phyloP scores from a whole-genome alignment of 2,113 vertebrate species.

The Laticauda laticaudata region DNA sequence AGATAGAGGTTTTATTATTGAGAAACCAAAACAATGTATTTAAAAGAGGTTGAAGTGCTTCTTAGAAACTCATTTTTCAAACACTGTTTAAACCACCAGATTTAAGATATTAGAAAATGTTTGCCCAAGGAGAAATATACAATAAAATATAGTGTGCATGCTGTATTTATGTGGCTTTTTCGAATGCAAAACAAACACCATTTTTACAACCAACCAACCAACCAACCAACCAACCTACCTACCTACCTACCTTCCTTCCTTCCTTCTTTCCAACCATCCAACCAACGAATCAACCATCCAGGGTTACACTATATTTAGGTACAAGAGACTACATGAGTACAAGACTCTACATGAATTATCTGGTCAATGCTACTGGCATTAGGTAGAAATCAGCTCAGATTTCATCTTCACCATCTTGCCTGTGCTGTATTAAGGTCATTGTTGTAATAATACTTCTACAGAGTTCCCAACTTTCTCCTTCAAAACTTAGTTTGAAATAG shows the following conservation, averaged over 20 bases:
- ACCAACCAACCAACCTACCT: neutral
- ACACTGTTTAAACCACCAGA: neutral
- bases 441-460: neutral
- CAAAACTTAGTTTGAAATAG: neutral
- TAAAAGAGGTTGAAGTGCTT: neutral
- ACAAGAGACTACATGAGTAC: neutral
- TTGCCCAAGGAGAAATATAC: neutral
- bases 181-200: neutral
- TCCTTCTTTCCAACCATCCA: neutral
- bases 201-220: neutral
- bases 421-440: neutral
- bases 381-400: neutral
- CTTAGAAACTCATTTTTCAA: neutral
- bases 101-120: neutral
- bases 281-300: neutral
- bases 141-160: neutral
- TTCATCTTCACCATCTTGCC: neutral
- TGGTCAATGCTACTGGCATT: too few species aligned
- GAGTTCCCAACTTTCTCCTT: neutral
- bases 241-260: neutral
- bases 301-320: neutral
- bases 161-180: neutral
- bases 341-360: neutral
- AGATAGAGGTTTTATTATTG: neutral
- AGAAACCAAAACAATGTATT: neutral